Evolutionary conservation across 1,140 invertebrate genomes (phyloP).

Genomic region (Nasonia vitripennis): DNA sequence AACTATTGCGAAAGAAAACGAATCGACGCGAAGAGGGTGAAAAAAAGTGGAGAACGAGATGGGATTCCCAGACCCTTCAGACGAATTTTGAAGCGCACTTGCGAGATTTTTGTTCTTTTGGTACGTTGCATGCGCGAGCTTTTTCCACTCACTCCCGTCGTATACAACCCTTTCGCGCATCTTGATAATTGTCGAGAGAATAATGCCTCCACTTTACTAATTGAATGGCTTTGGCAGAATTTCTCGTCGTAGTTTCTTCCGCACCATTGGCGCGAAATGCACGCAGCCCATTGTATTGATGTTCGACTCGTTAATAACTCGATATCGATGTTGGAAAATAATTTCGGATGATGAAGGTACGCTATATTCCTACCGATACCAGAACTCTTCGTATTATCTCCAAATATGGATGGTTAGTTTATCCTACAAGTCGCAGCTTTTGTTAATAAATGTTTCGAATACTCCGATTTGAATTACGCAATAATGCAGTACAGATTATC

Average conservation of each 20-base stretch:
- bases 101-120: constrained; percentile 43
- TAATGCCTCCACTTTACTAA: constrained; percentile 49
- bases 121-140: not conserved
- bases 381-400: too few species aligned
- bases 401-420: too few species aligned
- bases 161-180: not conserved
- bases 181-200: constrained; percentile 25
- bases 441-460: too few species aligned
- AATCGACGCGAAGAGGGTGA: constrained; percentile 22
- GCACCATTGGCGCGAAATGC: too few species aligned
- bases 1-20: constrained; percentile 29
- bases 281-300: too few species aligned
- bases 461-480: too few species aligned
- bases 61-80: constrained; percentile 42
- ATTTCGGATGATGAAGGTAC: too few species aligned
- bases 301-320: too few species aligned
- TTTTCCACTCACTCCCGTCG: not conserved
- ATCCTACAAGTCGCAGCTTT: too few species aligned
- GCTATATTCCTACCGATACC: too few species aligned
- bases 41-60: constrained; percentile 48
- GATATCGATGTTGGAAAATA: too few species aligned
- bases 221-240: not conserved
- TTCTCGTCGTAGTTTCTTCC: not conserved
- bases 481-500: too few species aligned
- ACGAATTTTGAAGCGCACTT: constrained; percentile 27